A percentile compares a stretch with the other conserved stretches of the same genome.
Evolutionary conservation across 2,797 vertebrate species (phyloP).

Genomic region (Vireo griseus): DNA sequence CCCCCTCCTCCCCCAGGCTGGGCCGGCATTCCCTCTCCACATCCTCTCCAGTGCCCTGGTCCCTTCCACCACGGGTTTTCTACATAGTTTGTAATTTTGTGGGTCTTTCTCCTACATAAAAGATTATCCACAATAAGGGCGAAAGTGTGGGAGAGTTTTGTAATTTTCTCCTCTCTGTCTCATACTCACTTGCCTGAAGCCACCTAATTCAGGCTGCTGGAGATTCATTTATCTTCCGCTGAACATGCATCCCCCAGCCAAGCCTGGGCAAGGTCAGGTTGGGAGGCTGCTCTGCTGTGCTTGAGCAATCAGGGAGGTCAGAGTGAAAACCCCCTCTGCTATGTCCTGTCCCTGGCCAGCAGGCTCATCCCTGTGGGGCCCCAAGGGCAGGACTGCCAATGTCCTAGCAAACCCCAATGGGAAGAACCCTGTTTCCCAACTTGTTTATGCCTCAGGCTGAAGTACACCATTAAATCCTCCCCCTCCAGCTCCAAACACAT

Average conservation of each 20-base stretch:
- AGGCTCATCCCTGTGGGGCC: background rate
- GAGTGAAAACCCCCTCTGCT: background rate
- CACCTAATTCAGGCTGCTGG: background rate
- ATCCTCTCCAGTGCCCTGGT: background rate
- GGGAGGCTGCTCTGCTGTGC: rapidly evolving
- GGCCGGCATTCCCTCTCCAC: rapidly evolving
- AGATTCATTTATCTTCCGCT: background rate
- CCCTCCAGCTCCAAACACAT: background rate
- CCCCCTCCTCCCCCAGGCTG: background rate
- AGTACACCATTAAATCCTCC: background rate
- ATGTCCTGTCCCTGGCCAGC: rapidly evolving
- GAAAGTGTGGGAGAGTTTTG: background rate
- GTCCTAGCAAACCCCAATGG: background rate
- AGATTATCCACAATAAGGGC: background rate
- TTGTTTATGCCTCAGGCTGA: background rate
- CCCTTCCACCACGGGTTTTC: background rate
- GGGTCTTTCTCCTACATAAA: background rate
- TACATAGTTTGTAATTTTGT: rapidly evolving
- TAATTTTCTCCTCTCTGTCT: background rate
- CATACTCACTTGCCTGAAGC: background rate
- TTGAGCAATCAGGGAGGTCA: background rate
- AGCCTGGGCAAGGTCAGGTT: background rate
- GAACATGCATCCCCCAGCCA: background rate
- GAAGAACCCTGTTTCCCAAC: background rate
- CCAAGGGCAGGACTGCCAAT: rapidly evolving